Evolutionary conservation across 1,140 invertebrate species (phyloP).

Genomic region (Archivesica marissinica): DNA sequence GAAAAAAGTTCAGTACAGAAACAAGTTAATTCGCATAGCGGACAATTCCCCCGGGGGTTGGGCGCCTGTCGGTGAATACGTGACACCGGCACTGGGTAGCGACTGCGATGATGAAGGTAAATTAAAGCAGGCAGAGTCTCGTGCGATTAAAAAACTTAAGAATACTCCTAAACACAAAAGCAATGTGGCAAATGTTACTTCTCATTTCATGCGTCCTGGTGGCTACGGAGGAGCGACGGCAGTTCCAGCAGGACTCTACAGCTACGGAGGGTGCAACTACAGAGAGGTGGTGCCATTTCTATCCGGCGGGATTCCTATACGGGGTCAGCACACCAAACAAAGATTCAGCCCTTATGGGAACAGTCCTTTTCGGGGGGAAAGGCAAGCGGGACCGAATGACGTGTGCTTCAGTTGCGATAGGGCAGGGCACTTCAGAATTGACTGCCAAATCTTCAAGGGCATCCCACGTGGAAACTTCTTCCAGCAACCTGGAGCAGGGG

Average conservation of each 20-base stretch:
- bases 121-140: not conserved
- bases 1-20: not conserved
- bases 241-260: too few relatives aligned
- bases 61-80: conserved; percentile 6
- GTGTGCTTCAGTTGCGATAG: not conserved
- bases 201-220: conserved; percentile 26
- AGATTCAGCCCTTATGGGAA: too few relatives aligned
- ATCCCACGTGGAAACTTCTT: too few relatives aligned
- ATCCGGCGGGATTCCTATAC: too few relatives aligned
- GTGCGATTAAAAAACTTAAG: conserved; percentile 3
- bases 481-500: too few relatives aligned
- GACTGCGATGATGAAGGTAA: conserved; percentile 1
- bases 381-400: not conserved
- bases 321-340: too few relatives aligned
- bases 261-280: too few relatives aligned
- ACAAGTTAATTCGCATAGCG: conserved; percentile 1
- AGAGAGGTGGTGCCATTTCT: too few relatives aligned
- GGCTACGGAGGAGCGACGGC: too few relatives aligned
- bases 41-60: conserved; percentile 12
- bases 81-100: not conserved
- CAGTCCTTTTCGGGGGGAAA: not conserved
- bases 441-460: too few relatives aligned
- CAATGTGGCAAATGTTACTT: not conserved
- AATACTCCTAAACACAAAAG: not conserved
- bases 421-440: not conserved